phyloP scores from a whole-genome alignment of 1,140 invertebrate genomes.

The Anastrepha ludens region DNA sequence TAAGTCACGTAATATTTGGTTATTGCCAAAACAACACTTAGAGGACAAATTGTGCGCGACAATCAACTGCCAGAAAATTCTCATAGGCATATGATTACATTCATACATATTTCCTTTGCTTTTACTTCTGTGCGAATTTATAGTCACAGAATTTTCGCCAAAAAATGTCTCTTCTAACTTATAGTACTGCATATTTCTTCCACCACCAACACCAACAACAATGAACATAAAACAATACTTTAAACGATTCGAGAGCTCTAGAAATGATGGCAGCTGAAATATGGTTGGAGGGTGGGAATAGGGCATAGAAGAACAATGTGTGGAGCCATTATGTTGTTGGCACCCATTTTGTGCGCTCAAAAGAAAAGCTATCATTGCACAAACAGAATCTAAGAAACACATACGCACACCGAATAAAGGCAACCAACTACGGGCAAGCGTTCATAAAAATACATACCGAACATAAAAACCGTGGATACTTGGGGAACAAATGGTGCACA shows the following conservation, averaged over 20 bases:
- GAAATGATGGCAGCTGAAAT: slow-evolving; percentile 28
- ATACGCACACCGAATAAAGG: neutral
- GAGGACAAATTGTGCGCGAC: no score
- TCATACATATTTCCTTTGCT: no score
- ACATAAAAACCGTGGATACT: slow-evolving; percentile 20
- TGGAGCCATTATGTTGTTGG: slow-evolving; percentile 56
- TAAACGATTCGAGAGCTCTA: slow-evolving; percentile 3
- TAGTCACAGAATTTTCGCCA: no score
- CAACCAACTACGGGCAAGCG: neutral
- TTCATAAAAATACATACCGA: neutral
- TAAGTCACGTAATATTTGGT: no score
- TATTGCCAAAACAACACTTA: no score
- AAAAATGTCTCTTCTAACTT: no score
- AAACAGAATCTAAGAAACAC: slow-evolving; percentile 15
- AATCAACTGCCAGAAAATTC: no score
- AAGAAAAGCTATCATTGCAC: neutral
- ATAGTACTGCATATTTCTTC: neutral
- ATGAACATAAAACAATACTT: neutral
- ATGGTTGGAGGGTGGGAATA: neutral
- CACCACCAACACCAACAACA: neutral
- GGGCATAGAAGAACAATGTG: neutral
- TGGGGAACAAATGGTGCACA: neutral
- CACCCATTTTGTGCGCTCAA: slow-evolving; percentile 54
- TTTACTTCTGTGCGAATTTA: no score
- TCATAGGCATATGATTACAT: no score